Percentiles rank a stretch among this genome's conserved stretches.
These are phyloP conservation scores for Apis mellifera DNA, from an alignment of 1,140 invertebrate genomes.

Conservation along the genomic window Amel_HAv3.1 CM009942.2:383001-383500, in stretches of 20 bases:
- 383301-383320: too few relatives aligned
- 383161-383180: conserved; percentile 68
- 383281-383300: too few relatives aligned
- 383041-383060: not conserved
- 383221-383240: conserved; percentile 15
- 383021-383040: too few relatives aligned
- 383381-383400: not conserved
- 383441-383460: conserved; percentile 58
- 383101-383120: conserved; percentile 11
- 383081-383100: conserved; percentile 13
- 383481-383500: conserved; percentile 49
- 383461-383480: conserved; percentile 18
- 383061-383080: not conserved
- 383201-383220: conserved; percentile 48
- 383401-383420: not conserved
- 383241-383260: too few relatives aligned
- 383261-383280: too few relatives aligned
- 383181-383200: conserved; percentile 35
- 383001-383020: not conserved
- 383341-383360: too few relatives aligned
- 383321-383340: too few relatives aligned
- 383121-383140: conserved; percentile 18
- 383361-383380: too few relatives aligned
- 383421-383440: conserved; percentile 4
- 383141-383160: conserved; percentile 46